phyloP scores from a whole-genome alignment of 2,797 vertebrate genomes.

The Pseudotriccus pelzelni region DNA sequence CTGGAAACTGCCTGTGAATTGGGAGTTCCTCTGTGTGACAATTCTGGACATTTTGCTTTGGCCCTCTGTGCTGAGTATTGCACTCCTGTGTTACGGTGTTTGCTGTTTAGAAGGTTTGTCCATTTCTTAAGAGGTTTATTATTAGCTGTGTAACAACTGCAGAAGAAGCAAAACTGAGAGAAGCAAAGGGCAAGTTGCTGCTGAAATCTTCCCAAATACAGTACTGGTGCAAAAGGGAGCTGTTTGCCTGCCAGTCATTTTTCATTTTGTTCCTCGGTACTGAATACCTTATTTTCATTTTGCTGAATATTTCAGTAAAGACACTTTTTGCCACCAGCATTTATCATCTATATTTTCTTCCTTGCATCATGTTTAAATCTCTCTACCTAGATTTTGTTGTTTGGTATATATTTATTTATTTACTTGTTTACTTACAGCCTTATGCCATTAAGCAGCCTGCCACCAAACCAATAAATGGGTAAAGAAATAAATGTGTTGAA shows the following conservation, averaged over 20 bases:
- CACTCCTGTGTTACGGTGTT: neutral
- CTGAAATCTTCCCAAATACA: neutral
- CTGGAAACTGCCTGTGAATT: neutral
- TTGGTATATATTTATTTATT: slow-evolving; percentile 34
- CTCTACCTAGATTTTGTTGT: neutral
- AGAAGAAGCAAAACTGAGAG: neutral
- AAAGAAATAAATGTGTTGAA: slow-evolving; percentile 24
- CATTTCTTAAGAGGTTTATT: neutral
- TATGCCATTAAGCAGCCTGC: neutral
- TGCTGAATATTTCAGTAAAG: slow-evolving; percentile 2
- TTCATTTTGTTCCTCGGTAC: neutral
- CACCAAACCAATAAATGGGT: neutral
- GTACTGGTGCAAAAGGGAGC: neutral
- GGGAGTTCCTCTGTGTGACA: neutral
- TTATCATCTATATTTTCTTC: neutral
- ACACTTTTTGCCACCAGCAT: neutral
- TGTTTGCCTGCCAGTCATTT: slow-evolving; percentile 3
- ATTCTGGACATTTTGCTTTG: neutral
- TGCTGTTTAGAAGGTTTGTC: neutral
- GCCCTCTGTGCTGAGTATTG: neutral
- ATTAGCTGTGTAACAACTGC: rapidly evolving
- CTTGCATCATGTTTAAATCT: neutral
- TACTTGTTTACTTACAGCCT: slow-evolving; percentile 18
- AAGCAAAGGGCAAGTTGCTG: neutral
- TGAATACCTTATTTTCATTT: neutral